A percentile compares a stretch with the other conserved stretches of the same genome.
These are phyloP conservation scores for Drosophila guanche DNA, from an alignment of 1,140 invertebrate species.

Conservation along the genomic window DNA sequence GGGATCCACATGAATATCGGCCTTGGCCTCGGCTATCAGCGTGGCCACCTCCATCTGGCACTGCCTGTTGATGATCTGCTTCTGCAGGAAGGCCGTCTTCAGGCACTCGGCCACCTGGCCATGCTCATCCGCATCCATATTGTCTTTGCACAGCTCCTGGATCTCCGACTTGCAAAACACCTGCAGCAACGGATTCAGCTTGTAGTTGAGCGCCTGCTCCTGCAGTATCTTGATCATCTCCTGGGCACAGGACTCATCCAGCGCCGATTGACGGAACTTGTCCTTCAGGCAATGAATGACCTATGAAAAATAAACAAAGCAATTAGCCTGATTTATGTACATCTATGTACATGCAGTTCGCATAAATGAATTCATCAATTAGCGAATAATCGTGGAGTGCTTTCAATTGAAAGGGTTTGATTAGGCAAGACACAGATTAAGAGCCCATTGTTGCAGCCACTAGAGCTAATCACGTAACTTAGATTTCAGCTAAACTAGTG, in stretches of 20 bases:
- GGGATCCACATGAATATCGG: slow-evolving; percentile 93
- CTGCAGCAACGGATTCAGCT: slow-evolving; percentile 92
- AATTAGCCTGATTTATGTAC: background rate
- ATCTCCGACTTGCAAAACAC: slow-evolving; percentile 90
- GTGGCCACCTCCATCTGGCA: slow-evolving; percentile 92
- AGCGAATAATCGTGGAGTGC: background rate
- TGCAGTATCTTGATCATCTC: slow-evolving; percentile 92
- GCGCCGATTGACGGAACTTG: slow-evolving; percentile 89
- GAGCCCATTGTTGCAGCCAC: background rate
- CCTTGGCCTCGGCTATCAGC: slow-evolving; percentile 90
- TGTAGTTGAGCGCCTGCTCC: slow-evolving; percentile 94
- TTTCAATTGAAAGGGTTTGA: slow-evolving; percentile 18
- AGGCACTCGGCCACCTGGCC: slow-evolving; percentile 93
- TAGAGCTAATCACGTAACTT: background rate
- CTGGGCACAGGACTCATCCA: slow-evolving; percentile 90
- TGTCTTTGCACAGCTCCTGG: slow-evolving; percentile 86
- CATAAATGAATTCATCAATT: background rate
- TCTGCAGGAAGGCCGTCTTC: slow-evolving; percentile 90
- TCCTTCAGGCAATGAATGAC: slow-evolving; percentile 89
- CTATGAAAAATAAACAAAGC: slow-evolving; percentile 38
- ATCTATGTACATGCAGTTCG: background rate
- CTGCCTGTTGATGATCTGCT: slow-evolving; percentile 88
- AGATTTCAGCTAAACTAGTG: background rate
- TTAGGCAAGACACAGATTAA: slow-evolving; percentile 11
- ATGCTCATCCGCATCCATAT: slow-evolving; percentile 85